Evolutionary conservation across 2,888 invertebrate genomes (phyloP), one percentile per base, ranked within the genome.

Genomic region (Yponomeuta sedellus): DNA sequence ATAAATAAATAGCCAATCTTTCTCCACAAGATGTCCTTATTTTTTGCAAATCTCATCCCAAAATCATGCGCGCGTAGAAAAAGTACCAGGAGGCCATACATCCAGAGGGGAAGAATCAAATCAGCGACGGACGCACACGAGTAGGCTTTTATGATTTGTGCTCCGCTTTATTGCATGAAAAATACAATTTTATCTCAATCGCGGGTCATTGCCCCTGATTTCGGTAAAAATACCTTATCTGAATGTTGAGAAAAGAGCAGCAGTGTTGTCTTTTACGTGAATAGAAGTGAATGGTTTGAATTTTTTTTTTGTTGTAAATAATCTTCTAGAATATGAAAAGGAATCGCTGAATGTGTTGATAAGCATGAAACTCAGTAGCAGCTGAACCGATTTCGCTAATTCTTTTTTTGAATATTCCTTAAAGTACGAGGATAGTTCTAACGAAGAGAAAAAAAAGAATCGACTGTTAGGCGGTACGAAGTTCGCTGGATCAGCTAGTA

Each of bases 131-230:
- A 19, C 39, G 28, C 39, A 62, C 62, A 62, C 62, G 62, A 62
- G 62, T 39, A 19, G 62, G 34, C 16, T 62, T 62, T 62, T 62
- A 62, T 62, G 62, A 62, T 62, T 62, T 62, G 62, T 62, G 62
- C 39, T 62, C 34, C 62, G 19, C 28, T 62, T 62, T 62, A 62
- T 62, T 34, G 19, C 62, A 62, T 34, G 40, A 62, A 62, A 52
- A 62, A 62, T 62, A 34, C 62, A 62, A 39, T 62, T 62, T 62
- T 40, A 62, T 62, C 62, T 62, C 62, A 62, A 40, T 62, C 22
- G 25, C 62, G 39, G 62, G 34, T 62, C 62, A 40, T 62, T 62
- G 62, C n/a, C 62, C 62, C 61, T 66, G 22, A 61, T 61, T 65
- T 61, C 34, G 6, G 61, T 58, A 65, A 61, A 19, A 25, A 61